Evolutionary conservation across 2,888 invertebrate genomes (phyloP).

Genomic region (Cyclophora albipunctata): DNA sequence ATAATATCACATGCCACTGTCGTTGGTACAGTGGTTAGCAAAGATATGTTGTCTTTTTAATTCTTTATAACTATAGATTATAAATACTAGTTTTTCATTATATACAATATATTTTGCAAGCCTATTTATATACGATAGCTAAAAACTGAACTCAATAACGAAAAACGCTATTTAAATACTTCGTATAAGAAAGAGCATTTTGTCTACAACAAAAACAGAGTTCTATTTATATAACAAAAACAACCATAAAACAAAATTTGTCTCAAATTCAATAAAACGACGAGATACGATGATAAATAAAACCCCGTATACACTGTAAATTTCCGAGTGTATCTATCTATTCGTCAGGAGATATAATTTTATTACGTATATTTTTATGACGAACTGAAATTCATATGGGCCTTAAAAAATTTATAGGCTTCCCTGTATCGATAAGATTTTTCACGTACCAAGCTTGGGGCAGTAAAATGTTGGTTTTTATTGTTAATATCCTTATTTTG

Average conservation of each 20-base stretch:
- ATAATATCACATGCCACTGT: no score
- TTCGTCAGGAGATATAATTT: conserved; percentile 49
- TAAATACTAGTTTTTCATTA: no score
- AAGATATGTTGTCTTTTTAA: no score
- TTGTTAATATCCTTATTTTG: conserved; percentile 28
- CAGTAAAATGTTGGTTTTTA: conserved; percentile 33
- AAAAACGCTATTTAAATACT: no score
- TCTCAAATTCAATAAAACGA: conserved; percentile 10
- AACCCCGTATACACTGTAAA: conserved; percentile 2
- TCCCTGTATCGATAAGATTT: conserved; percentile 32
- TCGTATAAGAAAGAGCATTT: no score
- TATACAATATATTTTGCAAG: no score
- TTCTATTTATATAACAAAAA: no score
- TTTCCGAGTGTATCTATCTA: conserved; percentile 14
- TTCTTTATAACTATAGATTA: no score
- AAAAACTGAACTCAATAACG: no score
- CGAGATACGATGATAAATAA: conserved; percentile 17
- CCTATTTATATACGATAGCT: no score
- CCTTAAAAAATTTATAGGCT: conserved; percentile 51
- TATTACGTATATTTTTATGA: conserved; percentile 54
- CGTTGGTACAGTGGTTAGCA: no score
- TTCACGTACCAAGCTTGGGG: conserved; percentile 37
- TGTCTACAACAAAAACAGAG: no score
- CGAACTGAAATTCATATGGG: conserved; percentile 23
- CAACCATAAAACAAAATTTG: conserved; percentile 14